phyloP scores from a whole-genome alignment of 2,797 vertebrate genomes.

The Myioborus miniatus region DNA sequence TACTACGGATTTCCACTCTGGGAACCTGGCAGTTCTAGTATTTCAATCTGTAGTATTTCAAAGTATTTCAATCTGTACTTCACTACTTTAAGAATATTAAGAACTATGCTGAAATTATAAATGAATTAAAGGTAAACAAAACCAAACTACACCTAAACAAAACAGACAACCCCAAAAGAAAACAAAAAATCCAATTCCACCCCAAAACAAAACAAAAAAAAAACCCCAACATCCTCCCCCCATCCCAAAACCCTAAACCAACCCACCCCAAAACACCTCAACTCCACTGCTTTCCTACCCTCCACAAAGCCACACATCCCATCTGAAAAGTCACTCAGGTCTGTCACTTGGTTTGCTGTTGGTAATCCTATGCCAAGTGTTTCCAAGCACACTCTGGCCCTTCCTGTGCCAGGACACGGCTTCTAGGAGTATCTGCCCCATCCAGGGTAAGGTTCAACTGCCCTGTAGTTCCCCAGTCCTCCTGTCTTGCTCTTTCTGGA shows the following conservation, averaged over 20 bases:
- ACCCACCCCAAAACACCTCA: background rate
- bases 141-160: background rate
- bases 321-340: background rate
- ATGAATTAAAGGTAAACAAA: background rate
- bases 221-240: rapidly evolving
- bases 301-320: background rate
- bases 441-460: background rate
- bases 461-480: background rate
- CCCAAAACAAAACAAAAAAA: background rate
- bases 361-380: background rate
- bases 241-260: background rate
- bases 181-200: background rate
- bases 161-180: background rate
- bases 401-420: background rate
- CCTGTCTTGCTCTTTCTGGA: background rate
- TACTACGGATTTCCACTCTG: background rate
- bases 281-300: background rate
- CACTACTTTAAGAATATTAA: background rate
- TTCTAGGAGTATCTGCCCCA: background rate
- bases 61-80: background rate
- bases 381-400: background rate
- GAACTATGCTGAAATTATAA: background rate
- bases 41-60: background rate
- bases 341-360: rapidly evolving
- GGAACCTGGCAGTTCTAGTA: background rate